Base-by-base conservation (phyloP, 64 coral and sea anemone genomes). In the Pocillopora damicornis region DNA sequence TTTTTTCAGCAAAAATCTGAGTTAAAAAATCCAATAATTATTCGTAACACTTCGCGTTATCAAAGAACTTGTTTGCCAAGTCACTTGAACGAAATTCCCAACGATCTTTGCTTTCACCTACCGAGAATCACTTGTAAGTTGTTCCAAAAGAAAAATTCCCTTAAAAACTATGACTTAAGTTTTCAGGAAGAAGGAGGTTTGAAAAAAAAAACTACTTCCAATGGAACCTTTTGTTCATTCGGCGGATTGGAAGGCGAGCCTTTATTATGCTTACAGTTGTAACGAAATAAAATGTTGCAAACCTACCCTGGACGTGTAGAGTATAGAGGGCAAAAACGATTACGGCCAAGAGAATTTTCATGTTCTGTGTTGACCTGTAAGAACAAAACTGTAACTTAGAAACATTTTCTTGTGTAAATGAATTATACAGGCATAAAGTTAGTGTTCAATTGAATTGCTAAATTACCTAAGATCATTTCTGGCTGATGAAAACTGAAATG, bases 281-380 rank as follows among this genome's bases (percentile, higher is more conserved):
- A 15, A 63, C 12, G 12, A 4, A 63, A 63, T 63, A 63, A 2
- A 1, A 71, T 23, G n/a, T 60, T 22, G 60, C 11, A 2, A n/a
- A 15, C 81, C 64, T 72, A 85, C 81, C 81, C 57, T 85, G 81
- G 25, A 18, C 16, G 8, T 15, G 38, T 63, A 65, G 72, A 12
- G 37, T 57, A 23, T 85, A 42, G 3, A 85, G 15, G 11, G 38
- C 10, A 7, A 85, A 72, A 58, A 68, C 37, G 11, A 85, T 38
- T 0, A 20, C 26, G 57, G 38, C 68, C 15, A 73, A 85, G 26
- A 85, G 64, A 57, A 85, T 57, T 65, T 71, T 85, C 81, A 85
- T 85, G 37, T 68, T 25, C 56, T 71, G 1, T 26, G 4, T 25
- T 35, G 26, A 11, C 20, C 65, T 84, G 38, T 57, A 58, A 72